Conservation (phyloP, 2,797 vertebrate species). For the Lemur catta region DNA sequence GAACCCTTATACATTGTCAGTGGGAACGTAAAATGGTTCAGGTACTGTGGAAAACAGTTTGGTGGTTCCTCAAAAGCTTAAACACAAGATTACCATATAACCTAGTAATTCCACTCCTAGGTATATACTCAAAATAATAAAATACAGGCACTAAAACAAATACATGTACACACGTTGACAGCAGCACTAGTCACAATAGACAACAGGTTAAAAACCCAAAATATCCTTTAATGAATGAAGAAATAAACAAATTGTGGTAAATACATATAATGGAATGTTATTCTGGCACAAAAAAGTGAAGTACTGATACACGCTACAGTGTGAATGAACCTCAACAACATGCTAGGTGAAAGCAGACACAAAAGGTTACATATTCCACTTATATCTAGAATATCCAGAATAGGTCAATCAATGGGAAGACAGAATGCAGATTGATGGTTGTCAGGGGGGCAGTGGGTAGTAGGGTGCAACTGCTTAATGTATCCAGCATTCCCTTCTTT, state of each 20-base stretch:
- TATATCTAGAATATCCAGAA: neutral
- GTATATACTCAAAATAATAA: neutral
- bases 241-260: neutral
- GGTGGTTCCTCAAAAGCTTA: neutral
- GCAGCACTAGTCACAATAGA: neutral
- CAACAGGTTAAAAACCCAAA: neutral
- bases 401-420: neutral
- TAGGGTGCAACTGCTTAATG: fast-evolving
- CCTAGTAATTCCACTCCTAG: neutral
- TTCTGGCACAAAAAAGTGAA: neutral
- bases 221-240: neutral
- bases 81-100: neutral
- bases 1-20: neutral
- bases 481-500: neutral
- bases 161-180: neutral
- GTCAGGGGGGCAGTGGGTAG: neutral
- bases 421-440: neutral
- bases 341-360: neutral
- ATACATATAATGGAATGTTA: neutral
- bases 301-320: neutral
- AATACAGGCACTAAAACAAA: neutral
- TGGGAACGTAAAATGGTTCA: neutral
- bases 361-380: neutral
- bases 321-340: neutral
- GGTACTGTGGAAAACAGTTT: neutral